Conservation (phyloP, 2,797 vertebrate genomes). For the Enteromius unitaeniatus region DNA sequence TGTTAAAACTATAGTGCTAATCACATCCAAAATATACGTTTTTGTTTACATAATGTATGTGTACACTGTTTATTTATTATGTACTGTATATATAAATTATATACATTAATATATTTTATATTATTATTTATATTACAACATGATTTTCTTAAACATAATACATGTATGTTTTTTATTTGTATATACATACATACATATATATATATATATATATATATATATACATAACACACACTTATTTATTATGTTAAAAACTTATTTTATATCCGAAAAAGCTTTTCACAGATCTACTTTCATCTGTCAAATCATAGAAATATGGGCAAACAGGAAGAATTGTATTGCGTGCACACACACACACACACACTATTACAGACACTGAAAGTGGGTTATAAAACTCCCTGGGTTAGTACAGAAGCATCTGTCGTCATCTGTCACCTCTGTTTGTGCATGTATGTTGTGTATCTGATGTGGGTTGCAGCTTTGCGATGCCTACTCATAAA, state of each 20-base stretch:
- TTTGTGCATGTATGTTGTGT: background rate
- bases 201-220: too few relatives aligned
- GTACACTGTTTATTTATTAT: too few relatives aligned
- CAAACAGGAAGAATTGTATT: background rate
- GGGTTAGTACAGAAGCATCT: background rate
- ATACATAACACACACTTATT: too few relatives aligned
- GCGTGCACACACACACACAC: background rate
- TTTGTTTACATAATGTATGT: too few relatives aligned
- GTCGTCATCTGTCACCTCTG: background rate
- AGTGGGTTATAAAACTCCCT: background rate
- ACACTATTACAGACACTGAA: background rate
- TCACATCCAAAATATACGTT: too few relatives aligned
- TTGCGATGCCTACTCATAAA: background rate
- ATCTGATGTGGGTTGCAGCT: background rate
- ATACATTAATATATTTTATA: too few relatives aligned
- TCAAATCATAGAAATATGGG: background rate
- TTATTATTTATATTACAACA: too few relatives aligned
- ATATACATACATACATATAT: too few relatives aligned
- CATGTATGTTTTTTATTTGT: background rate
- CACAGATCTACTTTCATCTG: background rate
- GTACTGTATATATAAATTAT: too few relatives aligned
- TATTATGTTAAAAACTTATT: too few relatives aligned
- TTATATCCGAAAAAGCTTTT: background rate
- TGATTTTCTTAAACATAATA: too few relatives aligned
- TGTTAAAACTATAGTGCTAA: too few relatives aligned